Evolutionary conservation across 1,140 invertebrate genomes (phyloP), one percentile per base, ranked within the genome.

Genomic region (Drosophila quadrilineata): DNA sequence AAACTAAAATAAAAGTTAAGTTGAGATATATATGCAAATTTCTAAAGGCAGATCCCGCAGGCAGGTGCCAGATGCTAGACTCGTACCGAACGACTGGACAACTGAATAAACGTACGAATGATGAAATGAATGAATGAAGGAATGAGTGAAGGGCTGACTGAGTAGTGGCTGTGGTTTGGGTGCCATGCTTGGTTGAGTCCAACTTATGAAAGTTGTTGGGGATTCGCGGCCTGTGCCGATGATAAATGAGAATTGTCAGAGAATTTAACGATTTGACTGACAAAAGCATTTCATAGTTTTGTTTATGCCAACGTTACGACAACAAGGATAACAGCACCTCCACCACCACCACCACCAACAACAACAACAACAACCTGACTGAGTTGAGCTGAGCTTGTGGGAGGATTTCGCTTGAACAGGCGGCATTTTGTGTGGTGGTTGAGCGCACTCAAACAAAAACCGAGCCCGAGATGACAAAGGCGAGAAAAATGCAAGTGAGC

Each of bases 231-330:
- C 40, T 22, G 46, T 46, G 48, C 69, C 67, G 40, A 84, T 76
- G 72, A 77, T 79, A 80, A 72, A 85, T 72, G 75, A 63, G 65
- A 80, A 85, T 75, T 75, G 71, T 67, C 71, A 59, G 71, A 48
- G 69, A 80, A 64, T 75, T 85, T 68, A 85, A 75, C 71, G 71
- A 79, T 85, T 85, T 75, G 80, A 85, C 67, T 75, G 74, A 79
- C 79, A 85, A 85, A 85, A 72, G 62, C 60, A 65, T 82, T 76
- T 56, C 74, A 82, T 82, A 82, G 77, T 82, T 82, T 82, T 75
- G 69, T 75, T 80, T 71, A 75, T 75, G 73, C 36, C 36, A 62
- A 58, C 41, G 59, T 36, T 40, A 63, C 56, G 29, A 46, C 28
- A 54, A 54, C 10, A 63, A 29, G 12, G 62, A 45, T 16, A 63